Evolutionary conservation across 2,113 vertebrate species (phyloP), one percentile per base, ranked within the genome.

Genomic region (Zingel zingel): DNA sequence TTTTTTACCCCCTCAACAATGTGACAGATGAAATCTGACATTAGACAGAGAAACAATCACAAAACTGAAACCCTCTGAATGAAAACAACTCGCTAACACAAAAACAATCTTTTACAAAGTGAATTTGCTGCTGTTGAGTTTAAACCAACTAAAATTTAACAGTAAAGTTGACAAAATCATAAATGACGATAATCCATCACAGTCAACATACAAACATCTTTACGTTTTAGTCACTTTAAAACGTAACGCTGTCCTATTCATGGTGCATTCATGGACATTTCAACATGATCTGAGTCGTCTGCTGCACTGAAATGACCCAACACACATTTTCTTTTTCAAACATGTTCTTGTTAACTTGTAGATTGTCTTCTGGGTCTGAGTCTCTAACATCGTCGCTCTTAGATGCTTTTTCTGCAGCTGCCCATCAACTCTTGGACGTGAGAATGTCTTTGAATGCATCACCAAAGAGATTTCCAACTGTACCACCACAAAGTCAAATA

Each of bases 251-350:
- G 16, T 43, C 2, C 2, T 15, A 6, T 16, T 50, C 50, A 1
- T 19, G 59, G 19, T 74, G 70, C 70, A 51, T 74, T 79, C 63
- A 63, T n/a, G 56, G 69, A 68, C 62, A 61, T 15, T 47, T n/a
- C 0, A 12, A 36, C 21, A 56, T 59, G 30, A 11, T 30, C 25
- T 23, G 25, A 8, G 63, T 14, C 2, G 1, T 27, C 45, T 39
- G 50, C 61, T 66, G 51, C 27, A 54, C 15, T 14, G 3, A 53
- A 51, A 23, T 12, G 10, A 75, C 47, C 51, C 15, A 16, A 36
- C 50, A 15, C 27, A 70, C 43, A 0, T 13, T 18, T 18, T 2
- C 8, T 36, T 36, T 14, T 51, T 27, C 0, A 8, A 23, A 21
- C 21, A 18, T 18, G 0, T 11, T 79, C n/a, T 36, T 53, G 48